These are phyloP conservation scores for Allophyes oxyacanthae DNA, from an alignment of 2,888 invertebrate genomes.

Conservation along the genomic window DNA sequence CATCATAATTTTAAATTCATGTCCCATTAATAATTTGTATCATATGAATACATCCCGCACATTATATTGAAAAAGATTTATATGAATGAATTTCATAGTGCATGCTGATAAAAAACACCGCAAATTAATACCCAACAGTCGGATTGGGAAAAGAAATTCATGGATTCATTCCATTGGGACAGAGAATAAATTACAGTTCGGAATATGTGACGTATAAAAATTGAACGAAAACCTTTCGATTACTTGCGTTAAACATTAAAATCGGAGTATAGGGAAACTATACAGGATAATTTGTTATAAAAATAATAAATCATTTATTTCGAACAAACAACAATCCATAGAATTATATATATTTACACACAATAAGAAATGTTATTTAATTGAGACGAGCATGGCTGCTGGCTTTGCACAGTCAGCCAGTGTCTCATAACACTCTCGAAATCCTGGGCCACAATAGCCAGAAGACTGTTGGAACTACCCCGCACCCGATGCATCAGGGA, in stretches of 20 bases:
- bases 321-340: too few species aligned
- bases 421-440: too few species aligned
- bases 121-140: constrained; percentile 29
- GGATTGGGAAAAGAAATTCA: constrained; percentile 32
- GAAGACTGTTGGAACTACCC: too few species aligned
- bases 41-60: constrained; percentile 15
- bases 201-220: constrained; percentile 24
- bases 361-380: too few species aligned
- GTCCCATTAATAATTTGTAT: constrained; percentile 31
- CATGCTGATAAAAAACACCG: constrained; percentile 20
- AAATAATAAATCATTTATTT: too few species aligned
- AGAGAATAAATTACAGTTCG: constrained; percentile 34
- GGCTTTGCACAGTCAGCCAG: too few species aligned
- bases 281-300: too few species aligned
- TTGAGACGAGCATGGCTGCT: too few species aligned
- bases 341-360: too few species aligned
- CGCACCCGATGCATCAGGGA: too few species aligned
- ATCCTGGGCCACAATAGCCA: too few species aligned
- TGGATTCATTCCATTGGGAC: constrained; percentile 30
- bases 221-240: constrained; percentile 9
- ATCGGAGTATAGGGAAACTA: too few species aligned
- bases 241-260: neutral
- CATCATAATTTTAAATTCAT: constrained; percentile 24
- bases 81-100: constrained; percentile 25
- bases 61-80: constrained; percentile 31